These are phyloP conservation scores for Nomada ferruginata DNA, from an alignment of 2,888 invertebrate genomes.

Conservation along the genomic window DNA sequence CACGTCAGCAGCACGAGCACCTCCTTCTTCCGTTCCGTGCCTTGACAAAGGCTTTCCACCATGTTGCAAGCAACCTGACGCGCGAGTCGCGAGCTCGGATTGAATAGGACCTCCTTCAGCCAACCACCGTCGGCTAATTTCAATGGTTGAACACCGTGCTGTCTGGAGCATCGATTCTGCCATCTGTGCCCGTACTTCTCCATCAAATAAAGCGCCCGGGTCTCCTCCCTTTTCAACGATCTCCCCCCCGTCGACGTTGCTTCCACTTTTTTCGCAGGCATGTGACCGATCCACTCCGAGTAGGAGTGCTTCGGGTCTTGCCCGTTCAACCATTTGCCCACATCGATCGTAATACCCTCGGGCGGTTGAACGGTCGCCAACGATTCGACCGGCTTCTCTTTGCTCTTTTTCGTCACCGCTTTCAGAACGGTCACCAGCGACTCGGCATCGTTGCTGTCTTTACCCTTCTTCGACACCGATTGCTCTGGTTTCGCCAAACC, in stretches of 20 bases:
- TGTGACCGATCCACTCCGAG: constrained; percentile 89
- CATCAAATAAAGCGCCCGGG: constrained; percentile 86
- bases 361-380: constrained; percentile 86
- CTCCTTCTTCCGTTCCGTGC: constrained; percentile 88
- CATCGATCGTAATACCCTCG: constrained; percentile 89
- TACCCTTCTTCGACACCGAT: constrained; percentile 86
- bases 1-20: constrained; percentile 94
- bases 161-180: constrained; percentile 84
- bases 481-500: constrained; percentile 90
- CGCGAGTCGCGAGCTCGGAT: constrained; percentile 94
- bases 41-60: constrained; percentile 92
- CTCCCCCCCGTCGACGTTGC: constrained; percentile 77
- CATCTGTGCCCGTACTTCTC: constrained; percentile 92
- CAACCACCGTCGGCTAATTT: constrained; percentile 90
- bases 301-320: constrained; percentile 88
- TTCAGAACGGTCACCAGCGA: not conserved
- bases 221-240: constrained; percentile 78
- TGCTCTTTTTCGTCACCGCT: constrained; percentile 83
- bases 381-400: constrained; percentile 85
- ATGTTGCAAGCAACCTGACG: constrained; percentile 95
- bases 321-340: constrained; percentile 90
- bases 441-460: constrained; percentile 73
- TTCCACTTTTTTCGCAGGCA: constrained; percentile 84
- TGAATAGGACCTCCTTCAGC: constrained; percentile 96
- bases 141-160: constrained; percentile 86